Evolutionary conservation across 2,888 invertebrate species (phyloP).

Genomic region (Dryobota labecula): DNA sequence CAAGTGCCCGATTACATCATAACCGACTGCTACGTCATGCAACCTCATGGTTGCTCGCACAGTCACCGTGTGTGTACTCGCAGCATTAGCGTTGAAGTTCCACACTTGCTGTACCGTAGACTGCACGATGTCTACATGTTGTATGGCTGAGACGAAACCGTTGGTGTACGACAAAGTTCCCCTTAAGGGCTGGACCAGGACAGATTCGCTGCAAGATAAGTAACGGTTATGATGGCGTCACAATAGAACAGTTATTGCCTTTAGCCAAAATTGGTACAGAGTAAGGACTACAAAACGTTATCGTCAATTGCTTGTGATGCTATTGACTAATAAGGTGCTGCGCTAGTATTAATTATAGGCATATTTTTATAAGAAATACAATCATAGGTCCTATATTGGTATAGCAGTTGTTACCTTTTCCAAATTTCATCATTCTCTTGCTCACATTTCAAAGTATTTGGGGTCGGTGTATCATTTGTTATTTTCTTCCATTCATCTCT

Average conservation of each 20-base stretch:
- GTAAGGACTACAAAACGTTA: not conserved
- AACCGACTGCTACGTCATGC: constrained; percentile 75
- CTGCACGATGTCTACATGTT: constrained; percentile 72
- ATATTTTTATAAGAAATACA: not conserved
- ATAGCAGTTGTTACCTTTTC: not conserved
- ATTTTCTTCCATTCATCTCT: not conserved
- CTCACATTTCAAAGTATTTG: not conserved
- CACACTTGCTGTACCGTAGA: constrained; percentile 76
- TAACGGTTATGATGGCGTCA: not conserved
- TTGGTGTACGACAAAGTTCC: constrained; percentile 74
- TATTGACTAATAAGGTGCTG: not conserved
- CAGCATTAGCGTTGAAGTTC: constrained; percentile 61
- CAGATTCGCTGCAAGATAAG: constrained; percentile 71
- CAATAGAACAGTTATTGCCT: not conserved
- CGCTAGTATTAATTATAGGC: not conserved
- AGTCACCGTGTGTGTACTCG: constrained; percentile 66
- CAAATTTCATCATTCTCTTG: not conserved
- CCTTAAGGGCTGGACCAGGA: constrained; percentile 64
- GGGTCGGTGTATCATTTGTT: too few relatives aligned
- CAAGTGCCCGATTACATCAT: constrained; percentile 74
- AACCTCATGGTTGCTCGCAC: constrained; percentile 74
- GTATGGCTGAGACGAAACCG: constrained; percentile 79
- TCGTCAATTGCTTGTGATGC: not conserved
- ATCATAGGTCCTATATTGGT: not conserved
- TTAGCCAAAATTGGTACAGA: not conserved